A percentile compares a stretch with the other conserved stretches of the same genome.
Conservation (phyloP, 1,140 invertebrate species). For the Heliconius congener region DNA sequence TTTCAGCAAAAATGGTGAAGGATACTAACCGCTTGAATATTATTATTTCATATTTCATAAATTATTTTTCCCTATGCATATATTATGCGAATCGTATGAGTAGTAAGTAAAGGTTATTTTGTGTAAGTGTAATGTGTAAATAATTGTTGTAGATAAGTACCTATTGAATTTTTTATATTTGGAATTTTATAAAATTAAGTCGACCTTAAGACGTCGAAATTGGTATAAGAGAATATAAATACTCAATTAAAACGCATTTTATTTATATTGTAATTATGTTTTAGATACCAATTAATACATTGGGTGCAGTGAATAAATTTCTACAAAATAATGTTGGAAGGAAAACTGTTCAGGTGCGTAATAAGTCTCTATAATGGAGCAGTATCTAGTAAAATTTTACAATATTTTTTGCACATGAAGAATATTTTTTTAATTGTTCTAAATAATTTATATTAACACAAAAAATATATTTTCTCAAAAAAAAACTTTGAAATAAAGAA, state of each 20-base stretch:
- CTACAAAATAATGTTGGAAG: constrained; percentile 67
- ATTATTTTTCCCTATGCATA: neutral
- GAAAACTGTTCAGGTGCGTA: constrained; percentile 61
- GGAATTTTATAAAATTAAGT: neutral
- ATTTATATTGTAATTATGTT: constrained; percentile 12
- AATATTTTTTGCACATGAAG: too few species aligned
- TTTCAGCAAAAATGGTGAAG: neutral
- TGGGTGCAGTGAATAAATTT: constrained; percentile 71
- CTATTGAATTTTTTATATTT: too few species aligned
- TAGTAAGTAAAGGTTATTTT: too few species aligned
- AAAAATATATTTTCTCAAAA: neutral
- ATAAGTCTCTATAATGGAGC: neutral
- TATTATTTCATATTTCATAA: neutral
- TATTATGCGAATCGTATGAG: too few species aligned
- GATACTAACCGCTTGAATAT: neutral
- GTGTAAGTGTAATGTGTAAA: too few species aligned
- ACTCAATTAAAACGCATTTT: constrained; percentile 1
- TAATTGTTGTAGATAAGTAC: too few species aligned
- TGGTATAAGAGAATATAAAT: neutral
- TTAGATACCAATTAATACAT: constrained; percentile 74
- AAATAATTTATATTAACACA: too few species aligned
- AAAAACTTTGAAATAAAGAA: neutral
- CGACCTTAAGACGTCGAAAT: constrained; percentile 22
- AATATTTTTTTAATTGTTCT: neutral
- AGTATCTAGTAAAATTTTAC: neutral